phyloP scores from a whole-genome alignment of 2,888 invertebrate genomes.

The Archaeoteleia sp. region DNA sequence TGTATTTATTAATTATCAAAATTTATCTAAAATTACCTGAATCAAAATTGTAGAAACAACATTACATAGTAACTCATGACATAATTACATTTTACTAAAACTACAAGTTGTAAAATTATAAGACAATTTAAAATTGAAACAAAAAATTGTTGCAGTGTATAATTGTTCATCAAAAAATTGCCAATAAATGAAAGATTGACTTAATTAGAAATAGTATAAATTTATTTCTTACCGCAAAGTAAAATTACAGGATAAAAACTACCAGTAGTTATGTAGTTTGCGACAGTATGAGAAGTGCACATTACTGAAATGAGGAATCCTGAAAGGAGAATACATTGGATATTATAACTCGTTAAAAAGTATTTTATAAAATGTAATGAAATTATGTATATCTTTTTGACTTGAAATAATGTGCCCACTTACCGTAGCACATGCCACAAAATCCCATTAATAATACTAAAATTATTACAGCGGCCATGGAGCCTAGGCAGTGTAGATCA shows the following conservation, averaged over 20 bases:
- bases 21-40: too few relatives aligned
- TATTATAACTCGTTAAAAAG: too few relatives aligned
- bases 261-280: slow-evolving; percentile 90
- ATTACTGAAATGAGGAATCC: slow-evolving; percentile 89
- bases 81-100: too few relatives aligned
- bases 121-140: too few relatives aligned
- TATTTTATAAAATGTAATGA: too few relatives aligned
- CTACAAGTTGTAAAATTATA: too few relatives aligned
- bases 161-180: slow-evolving; percentile 4
- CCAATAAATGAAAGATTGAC: slow-evolving; percentile 5
- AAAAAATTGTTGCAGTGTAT: too few relatives aligned
- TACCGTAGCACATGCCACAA: slow-evolving; percentile 90
- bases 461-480: slow-evolving; percentile 78
- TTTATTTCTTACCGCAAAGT: slow-evolving; percentile 83
- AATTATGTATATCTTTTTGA: slow-evolving; percentile 4
- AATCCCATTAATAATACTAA: slow-evolving; percentile 84
- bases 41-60: too few relatives aligned
- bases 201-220: not conserved
- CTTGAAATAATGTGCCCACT: slow-evolving; percentile 29
- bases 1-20: too few relatives aligned
- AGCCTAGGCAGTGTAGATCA: slow-evolving; percentile 80
- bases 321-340: too few relatives aligned
- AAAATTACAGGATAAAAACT: slow-evolving; percentile 93
- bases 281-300: slow-evolving; percentile 85
- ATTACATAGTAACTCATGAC: too few relatives aligned